Evolutionary conservation across 2,888 invertebrate species (phyloP), one percentile per base, ranked within the genome.

Genomic region (Eulithis prunata): DNA sequence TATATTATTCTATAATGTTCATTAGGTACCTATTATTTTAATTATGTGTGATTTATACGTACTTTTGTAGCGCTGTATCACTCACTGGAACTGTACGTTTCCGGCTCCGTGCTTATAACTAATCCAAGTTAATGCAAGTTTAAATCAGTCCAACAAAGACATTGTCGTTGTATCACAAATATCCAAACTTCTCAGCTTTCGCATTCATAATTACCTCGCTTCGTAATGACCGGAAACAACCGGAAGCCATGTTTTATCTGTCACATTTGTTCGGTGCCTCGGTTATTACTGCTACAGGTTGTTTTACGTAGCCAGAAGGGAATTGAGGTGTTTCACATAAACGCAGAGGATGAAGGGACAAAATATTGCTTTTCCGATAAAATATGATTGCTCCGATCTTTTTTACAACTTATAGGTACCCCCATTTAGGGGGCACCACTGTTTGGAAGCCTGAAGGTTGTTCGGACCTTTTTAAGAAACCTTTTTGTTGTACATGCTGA

Each of bases 341-440:
- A 82, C 77, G 77, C 68, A 68, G 69, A 67, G 75, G 71, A 73
- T 70, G 75, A 74, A 74, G 70, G 66, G 52, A 75, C 78, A 81
- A 80, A 81, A 85, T 87, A 87, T 84, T 81, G 83, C 87, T 84
- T 83, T 81, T 76, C 78, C 86, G 84, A 89, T 91, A 89, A 91
- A 89, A 90, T 90, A 91, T 91, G 89, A 90, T 91, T 90, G 87
- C 82, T 76, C 78, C 81, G 83, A 86, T 87, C 83, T 84, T 88
- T 87, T 89, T 89, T 90, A 90, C 88, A 87, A 80, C 85, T 75
- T 77, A 74, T 76, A 60, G 49, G 67, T 64, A 56, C 64, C 73
- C 69, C 72, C 72, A 70, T 69, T 71, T 70, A 60, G 69, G 67
- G 32, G 74, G 71, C 71, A 75, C 72, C 70, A 71, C 69, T 75